Evolutionary conservation across 2,888 invertebrate species (phyloP).

Genomic region (Ochropacha duplaris): DNA sequence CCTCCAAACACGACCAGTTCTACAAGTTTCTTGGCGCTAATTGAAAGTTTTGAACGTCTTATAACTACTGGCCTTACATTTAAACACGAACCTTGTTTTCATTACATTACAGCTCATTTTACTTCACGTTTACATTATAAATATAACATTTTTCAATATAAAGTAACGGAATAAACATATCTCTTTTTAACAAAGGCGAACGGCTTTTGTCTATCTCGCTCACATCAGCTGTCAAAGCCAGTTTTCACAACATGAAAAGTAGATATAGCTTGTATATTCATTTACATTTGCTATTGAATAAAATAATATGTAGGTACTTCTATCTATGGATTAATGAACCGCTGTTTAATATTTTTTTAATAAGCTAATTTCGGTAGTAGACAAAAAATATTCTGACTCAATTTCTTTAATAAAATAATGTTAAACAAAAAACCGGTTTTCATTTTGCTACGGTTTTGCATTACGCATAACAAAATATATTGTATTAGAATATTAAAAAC

Average conservation of each 20-base stretch:
- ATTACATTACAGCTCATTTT: constrained; percentile 8
- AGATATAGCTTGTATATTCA: constrained; percentile 27
- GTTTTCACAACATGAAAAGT: constrained; percentile 65
- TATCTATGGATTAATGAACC: background rate
- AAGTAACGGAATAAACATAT: constrained; percentile 12
- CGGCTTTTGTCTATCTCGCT: constrained; percentile 34
- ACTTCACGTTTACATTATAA: background rate
- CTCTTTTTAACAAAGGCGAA: constrained; percentile 20
- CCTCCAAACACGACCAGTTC: constrained; percentile 65
- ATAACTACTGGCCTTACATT: constrained; percentile 12
- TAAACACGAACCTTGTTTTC: constrained; percentile 21
- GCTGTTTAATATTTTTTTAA: too few species aligned
- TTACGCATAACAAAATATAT: too few species aligned
- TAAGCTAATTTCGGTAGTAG: too few species aligned
- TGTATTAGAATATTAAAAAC: background rate
- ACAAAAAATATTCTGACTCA: too few species aligned
- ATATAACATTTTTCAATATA: constrained; percentile 22
- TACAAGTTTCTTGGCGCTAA: constrained; percentile 49
- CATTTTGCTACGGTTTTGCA: too few species aligned
- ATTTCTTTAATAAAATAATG: too few species aligned
- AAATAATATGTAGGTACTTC: background rate
- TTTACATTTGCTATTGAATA: background rate
- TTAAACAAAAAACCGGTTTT: too few species aligned
- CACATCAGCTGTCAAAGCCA: constrained; percentile 60
- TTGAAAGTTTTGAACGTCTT: constrained; percentile 20